Base-by-base conservation (phyloP, 2,113 vertebrate genomes). In the Oenanthe melanoleuca region DNA sequence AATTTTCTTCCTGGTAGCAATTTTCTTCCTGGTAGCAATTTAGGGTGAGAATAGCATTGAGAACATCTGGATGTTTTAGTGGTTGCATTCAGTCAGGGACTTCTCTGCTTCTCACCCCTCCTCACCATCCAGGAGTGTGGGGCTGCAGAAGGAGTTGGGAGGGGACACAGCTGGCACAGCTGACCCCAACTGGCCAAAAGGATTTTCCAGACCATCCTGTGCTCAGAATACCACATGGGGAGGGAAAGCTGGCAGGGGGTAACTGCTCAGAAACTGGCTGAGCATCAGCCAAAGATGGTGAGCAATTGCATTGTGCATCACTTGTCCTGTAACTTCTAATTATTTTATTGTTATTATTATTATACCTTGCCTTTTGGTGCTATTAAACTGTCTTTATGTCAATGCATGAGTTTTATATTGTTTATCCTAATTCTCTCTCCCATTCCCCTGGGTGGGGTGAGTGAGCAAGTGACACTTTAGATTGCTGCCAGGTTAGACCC, bases 391-490 rank as follows among this genome's bases (percentile, higher is more conserved):
- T 28, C 18, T 63, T 63, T 16, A 69, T 55, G 14, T 49, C 21
- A 64, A 9, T 6, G 15, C 4, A 56, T 13, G 0, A 44, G 24
- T 56, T 77, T 77, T 33, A 7, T 8, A 4, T 28, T 56, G 61
- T 44, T 37, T 14, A 11, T 37, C 14, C n/a, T 12, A 42, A 24
- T 69, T 55, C 47, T 55, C 3, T 56, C 20, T 34, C 12, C 19
- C 22, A 42, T 42, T 40, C 22, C 34, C 14, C 3, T 5, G 15
- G 40, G 1, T 1, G 0, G 5, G n/a, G 5, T 0, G 0, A 55
- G 33, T 49, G 34, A 70, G 8, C 23, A 34, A 40, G 20, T 21
- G 65, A 8, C 29, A n/a, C 6, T 61, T 89, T 31, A 49, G 14
- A 25, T 49, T 49, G 37, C 13, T 73, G 34, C 22, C 42, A 28